Evolutionary conservation across 2,797 vertebrate species (phyloP), one percentile per base, ranked within the genome.

Genomic region (Strix occidentalis): DNA sequence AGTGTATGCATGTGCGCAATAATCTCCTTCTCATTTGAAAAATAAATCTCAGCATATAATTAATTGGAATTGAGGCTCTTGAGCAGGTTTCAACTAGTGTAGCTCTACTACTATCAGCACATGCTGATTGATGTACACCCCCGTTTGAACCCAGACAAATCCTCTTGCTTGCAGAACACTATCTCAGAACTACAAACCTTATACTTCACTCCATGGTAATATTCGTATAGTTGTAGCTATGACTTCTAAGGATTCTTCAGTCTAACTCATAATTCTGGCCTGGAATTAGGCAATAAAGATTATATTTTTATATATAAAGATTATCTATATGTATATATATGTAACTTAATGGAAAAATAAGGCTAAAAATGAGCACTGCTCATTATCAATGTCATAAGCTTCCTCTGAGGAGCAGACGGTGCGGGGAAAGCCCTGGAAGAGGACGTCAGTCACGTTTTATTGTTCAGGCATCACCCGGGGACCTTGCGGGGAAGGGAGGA

Each of bases 1-100:
- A 51, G 15, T 1, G 3, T 13, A 33, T 3, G 7, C 16, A 51
- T 0, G 4, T 5, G 14, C 31, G 23, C 5, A 37, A 26, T 12
- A 41, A 39, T 13, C n/a, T 80, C 29, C 39, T 39, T 39, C n/a
- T 78, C 19, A n/a, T 41, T 20, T 58, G 14, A 78, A 82, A 78
- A 69, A 64, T 11, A 45, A 56, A 54, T 20, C 9, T 64, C 70
- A 77, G 18, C 17, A 25, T 29, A 31, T 15, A 64, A 63, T 41
- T 60, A 43, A 77, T 7, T 33, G 6, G 33, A 78, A 68, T 15
- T 10, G 6, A 84, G 39, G 39, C 2, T 57, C 2, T 0, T 13
- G 11, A 87, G 31, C 14, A 41, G 41, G 7, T 76, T 75, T 50
- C 4, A 64, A 28, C 10, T 48, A 21, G 13, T 23, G 19, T 39